Base-by-base conservation (phyloP, 2,797 vertebrate species). In the Melanotaenia parkinsoni region DNA sequence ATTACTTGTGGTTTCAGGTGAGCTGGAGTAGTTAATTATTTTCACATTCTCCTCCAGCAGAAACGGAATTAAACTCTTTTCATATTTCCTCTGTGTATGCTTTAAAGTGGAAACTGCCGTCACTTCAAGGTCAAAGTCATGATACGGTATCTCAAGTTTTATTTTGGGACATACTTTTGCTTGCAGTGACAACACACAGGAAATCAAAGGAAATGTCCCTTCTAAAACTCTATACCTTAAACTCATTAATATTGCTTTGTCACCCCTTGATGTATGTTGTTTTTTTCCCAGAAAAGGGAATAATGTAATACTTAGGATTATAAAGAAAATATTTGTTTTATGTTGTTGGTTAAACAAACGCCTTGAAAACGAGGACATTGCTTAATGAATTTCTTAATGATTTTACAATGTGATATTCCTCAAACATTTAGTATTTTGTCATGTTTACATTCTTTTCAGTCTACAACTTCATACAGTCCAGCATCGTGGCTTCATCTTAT, bases 51-150 rank as follows among this genome's bases (percentile, higher is more conserved):
- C 18, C 33, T 56, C 40, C 11, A 60, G 53, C 77, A 30, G 70
- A 14, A 33, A 32, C 14, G 0, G 1, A 67, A 33, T 69, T 35
- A 47, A 74, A 57, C 14, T 40, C 8, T 50, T 74, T 62, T 63
- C 1, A 43, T 70, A 58, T 72, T 72, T 47, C 11, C 11, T 68
- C 40, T 73, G 30, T 51, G 58, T 72, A 58, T 65, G 22, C 60
- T 60, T 70, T 63, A 24, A 67, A 30, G 37, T 45, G 59, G 51
- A 79, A 77, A 66, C 45, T 71, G 28, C 47, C 50, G 40, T 51
- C 26, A 16, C 62, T 63, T 70, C 60, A 81, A 79, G 75, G 79
- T 80, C 75, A 82, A 56, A 69, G 73, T 67, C 63, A 33, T 68
- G 56, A 68, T 65, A 28, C 35, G 18, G 63, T 70, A 54, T 57